phyloP scores from a whole-genome alignment of 1,140 invertebrate species.

The Adoxophyes honmai region DNA sequence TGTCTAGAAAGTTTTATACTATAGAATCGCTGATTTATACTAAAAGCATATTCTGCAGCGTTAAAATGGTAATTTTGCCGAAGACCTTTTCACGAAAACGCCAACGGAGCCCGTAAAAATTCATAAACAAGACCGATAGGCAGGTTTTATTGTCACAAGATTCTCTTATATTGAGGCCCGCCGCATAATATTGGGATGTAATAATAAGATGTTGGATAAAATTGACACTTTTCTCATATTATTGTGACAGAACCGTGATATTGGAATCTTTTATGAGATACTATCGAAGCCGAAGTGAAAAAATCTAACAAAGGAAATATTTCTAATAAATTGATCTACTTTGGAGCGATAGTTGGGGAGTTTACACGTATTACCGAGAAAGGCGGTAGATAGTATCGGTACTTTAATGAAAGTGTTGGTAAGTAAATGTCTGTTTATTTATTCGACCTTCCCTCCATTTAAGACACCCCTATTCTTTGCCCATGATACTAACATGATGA shows the following conservation, averaged over 20 bases:
- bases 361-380: too few species aligned
- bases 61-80: background rate
- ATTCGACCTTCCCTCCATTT: too few species aligned
- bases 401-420: too few species aligned
- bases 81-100: background rate
- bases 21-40: too few species aligned
- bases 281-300: background rate
- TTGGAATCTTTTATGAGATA: slow-evolving; percentile 13
- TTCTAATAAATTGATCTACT: background rate
- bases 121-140: background rate
- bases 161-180: background rate
- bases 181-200: slow-evolving; percentile 13
- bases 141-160: slow-evolving; percentile 5
- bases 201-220: slow-evolving; percentile 14
- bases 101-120: too few species aligned
- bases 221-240: slow-evolving; percentile 12
- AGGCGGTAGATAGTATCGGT: too few species aligned
- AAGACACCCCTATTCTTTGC: too few species aligned
- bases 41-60: background rate
- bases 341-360: too few species aligned
- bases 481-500: too few species aligned
- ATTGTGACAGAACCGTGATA: slow-evolving; percentile 10
- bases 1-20: too few species aligned
- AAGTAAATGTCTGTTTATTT: too few species aligned
- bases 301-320: slow-evolving; percentile 7